Percentiles rank a stretch among this genome's conserved stretches.
These are phyloP conservation scores for Cynopterus sphinx DNA, from an alignment of 2,797 vertebrate species.

Conservation along the genomic window DNA sequence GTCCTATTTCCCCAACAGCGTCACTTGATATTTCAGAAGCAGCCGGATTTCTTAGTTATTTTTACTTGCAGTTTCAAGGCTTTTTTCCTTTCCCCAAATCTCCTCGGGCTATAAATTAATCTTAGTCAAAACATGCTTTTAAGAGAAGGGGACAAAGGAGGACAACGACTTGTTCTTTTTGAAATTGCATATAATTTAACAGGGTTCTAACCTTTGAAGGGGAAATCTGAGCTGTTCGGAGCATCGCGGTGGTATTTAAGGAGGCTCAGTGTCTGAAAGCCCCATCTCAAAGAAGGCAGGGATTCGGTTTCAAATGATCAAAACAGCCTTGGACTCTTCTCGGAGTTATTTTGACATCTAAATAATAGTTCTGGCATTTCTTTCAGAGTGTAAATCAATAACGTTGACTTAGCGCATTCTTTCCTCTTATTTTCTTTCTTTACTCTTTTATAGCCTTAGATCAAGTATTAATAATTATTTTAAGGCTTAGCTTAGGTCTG, in stretches of 20 bases:
- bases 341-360: conserved; percentile 78
- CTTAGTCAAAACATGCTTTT: conserved; percentile 76
- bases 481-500: conserved; percentile 66
- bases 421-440: conserved; percentile 61
- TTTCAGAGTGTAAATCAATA: conserved; percentile 67
- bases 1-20: conserved; percentile 29
- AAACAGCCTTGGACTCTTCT: conserved; percentile 71
- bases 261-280: conserved; percentile 73
- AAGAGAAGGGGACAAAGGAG: conserved; percentile 55
- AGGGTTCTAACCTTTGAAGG: conserved; percentile 70
- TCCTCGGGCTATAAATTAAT: conserved; percentile 73
- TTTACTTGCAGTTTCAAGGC: conserved; percentile 74
- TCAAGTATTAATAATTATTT: conserved; percentile 62
- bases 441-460: conserved; percentile 62
- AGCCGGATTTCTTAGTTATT: conserved; percentile 58
- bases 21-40: conserved; percentile 63
- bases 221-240: conserved; percentile 69
- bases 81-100: conserved; percentile 66
- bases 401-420: conserved; percentile 55
- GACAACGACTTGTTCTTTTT: conserved; percentile 70
- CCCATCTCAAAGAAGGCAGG: conserved; percentile 65
- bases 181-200: conserved; percentile 73
- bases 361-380: conserved; percentile 75
- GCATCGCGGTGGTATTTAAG: conserved; percentile 58
- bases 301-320: conserved; percentile 80